These are phyloP conservation scores for Tetraneura akinire DNA, from an alignment of 1,140 invertebrate species.

Conservation along the genomic window DNA sequence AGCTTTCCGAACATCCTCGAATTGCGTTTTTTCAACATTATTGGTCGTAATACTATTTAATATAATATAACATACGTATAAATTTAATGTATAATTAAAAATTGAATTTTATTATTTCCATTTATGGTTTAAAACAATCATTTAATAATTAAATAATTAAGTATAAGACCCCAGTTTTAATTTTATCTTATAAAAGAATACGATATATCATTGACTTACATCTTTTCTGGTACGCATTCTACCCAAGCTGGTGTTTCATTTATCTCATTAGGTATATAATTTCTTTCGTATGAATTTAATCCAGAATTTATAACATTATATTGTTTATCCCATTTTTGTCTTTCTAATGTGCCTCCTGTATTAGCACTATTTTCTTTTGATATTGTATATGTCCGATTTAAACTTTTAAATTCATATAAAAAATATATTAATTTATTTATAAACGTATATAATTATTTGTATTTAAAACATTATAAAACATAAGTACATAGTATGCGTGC, in stretches of 20 bases:
- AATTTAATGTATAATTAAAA: neutral
- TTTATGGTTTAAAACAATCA: no score
- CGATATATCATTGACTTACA: slow-evolving; percentile 25
- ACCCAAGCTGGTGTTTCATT: slow-evolving; percentile 28
- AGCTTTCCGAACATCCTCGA: slow-evolving; percentile 52
- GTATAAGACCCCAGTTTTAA: no score
- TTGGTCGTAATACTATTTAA: neutral
- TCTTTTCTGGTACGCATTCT: slow-evolving; percentile 8
- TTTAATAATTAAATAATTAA: no score
- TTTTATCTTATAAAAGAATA: no score
- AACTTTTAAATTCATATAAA: neutral
- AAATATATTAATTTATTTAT: neutral
- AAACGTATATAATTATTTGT: neutral
- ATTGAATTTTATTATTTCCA: no score
- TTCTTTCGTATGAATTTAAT: slow-evolving; percentile 30
- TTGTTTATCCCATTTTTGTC: slow-evolving; percentile 41
- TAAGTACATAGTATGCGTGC: slow-evolving; percentile 44
- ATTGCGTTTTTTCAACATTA: slow-evolving; percentile 6
- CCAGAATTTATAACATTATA: slow-evolving; percentile 29
- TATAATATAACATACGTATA: neutral
- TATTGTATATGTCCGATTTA: slow-evolving; percentile 40
- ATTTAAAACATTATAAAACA: neutral
- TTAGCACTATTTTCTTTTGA: slow-evolving; percentile 40
- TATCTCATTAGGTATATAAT: neutral
- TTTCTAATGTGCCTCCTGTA: slow-evolving; percentile 1